Evolutionary conservation across 2,113 vertebrate genomes (phyloP).

Genomic region (Scalopus aquaticus): DNA sequence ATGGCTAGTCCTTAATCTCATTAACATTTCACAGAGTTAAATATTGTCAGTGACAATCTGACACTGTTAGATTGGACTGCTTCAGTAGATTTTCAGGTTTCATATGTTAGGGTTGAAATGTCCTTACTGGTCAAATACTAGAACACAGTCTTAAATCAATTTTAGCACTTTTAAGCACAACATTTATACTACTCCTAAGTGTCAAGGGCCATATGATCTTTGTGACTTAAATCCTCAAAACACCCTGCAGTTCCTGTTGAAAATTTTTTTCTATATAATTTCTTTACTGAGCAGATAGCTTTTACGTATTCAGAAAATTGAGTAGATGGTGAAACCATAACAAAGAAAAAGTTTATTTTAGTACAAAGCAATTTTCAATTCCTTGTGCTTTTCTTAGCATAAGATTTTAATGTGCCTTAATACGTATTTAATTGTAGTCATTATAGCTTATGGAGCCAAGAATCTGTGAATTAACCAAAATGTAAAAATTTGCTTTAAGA

Average conservation of each 20-base stretch:
- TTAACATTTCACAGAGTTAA: not conserved
- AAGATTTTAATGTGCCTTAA: conserved; percentile 12
- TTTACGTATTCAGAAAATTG: conserved; percentile 31
- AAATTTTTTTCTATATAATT: conserved; percentile 35
- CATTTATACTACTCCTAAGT: not conserved
- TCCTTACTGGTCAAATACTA: not conserved
- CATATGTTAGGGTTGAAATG: not conserved
- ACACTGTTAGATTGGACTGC: not conserved
- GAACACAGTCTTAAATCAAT: conserved; percentile 25
- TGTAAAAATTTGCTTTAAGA: not conserved
- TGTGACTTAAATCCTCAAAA: not conserved
- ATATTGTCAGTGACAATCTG: not conserved
- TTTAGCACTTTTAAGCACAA: not conserved
- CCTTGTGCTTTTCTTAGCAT: conserved; percentile 9
- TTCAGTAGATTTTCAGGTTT: not conserved
- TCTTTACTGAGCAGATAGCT: not conserved
- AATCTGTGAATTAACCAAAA: conserved; percentile 3
- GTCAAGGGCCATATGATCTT: not conserved
- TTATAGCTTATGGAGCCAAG: not conserved
- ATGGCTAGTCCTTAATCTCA: not conserved
- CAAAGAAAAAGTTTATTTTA: conserved; percentile 32
- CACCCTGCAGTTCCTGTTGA: not conserved
- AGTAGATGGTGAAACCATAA: not conserved
- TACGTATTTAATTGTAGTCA: not conserved
- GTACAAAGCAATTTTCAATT: conserved; percentile 29